Evolutionary conservation across 2,113 vertebrate genomes (phyloP), one percentile per base, ranked within the genome.

Genomic region (Tenebrosternarchus preto): DNA sequence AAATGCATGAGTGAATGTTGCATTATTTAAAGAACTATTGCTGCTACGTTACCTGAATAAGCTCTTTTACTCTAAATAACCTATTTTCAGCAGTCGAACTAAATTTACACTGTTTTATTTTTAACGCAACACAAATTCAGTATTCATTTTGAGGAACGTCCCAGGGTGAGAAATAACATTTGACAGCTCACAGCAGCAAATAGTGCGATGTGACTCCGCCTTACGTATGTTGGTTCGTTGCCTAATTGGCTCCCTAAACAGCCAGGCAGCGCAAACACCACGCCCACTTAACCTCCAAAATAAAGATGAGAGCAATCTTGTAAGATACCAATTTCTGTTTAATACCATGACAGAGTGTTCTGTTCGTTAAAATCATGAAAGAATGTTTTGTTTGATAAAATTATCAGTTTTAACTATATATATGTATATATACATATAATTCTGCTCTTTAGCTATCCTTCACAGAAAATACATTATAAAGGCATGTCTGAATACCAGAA

Each of bases 311-410:
- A 55, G 31, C 43, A 16, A 20, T 50, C 16, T 29, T 20, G 29
- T 17, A 5, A 66, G 63, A 1, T 4, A 66, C 15, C 17, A 31
- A 20, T 6, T 31, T 27, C 63, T 31, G 27, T 66, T 27, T 60
- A 1, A 12, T 22, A 24, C 22, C 59, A 60, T 50, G 43, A 50
- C 43, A 50, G 12, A 15, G 2, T 50, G 53, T 64, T 36, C 8
- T n/a, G 59, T 43, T 66, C 69, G 61, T 15, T 59, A n/a, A 53
- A n/a, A 29, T 79, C 77, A 46, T 50, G 43, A 50, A 9, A 50
- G 12, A 15, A 2, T 50, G 53, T 64, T 36, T 4, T n/a, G 59
- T 43, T 66, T 57, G 61, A 12, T 59, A n/a, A 53, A n/a, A 29
- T 79, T 68, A 46, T n/a, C n/a, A n/a, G n/a, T 7, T 50, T 50